Base-by-base conservation (phyloP, 2,888 invertebrate genomes). In the Leptinotarsa tumamoca region DNA sequence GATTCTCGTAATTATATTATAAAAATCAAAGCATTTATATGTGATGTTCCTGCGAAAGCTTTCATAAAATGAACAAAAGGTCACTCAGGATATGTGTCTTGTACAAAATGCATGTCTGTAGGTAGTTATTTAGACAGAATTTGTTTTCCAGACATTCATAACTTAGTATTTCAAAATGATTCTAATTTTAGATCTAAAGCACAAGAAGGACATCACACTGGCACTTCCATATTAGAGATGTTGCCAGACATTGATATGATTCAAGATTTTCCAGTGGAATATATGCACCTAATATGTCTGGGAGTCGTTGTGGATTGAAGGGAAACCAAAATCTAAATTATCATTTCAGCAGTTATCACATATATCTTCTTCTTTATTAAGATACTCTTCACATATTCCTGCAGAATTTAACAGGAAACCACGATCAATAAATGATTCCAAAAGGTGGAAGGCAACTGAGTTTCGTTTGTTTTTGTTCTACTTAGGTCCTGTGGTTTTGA, bases 31-130 rank as follows among this genome's bases (percentile, higher is more conserved):
- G 73, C 75, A 21, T 74, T 73, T 68, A 67, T 81, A 74, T 71
- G 76, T 70, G 81, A 81, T 76, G 76, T 80, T 7, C 80, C 81
- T 14, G 81, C 81, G 4, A 79, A 77, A 68, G 67, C 77, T 7
- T 72, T 56, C 63, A 68, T 80, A 54, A 61, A 78, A n/a, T 80
- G 78, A 77, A 72, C 78, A 13, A 78, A 66, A 63, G 75, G 72
- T 13, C 82, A 82, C 58, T 67, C 54, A 4, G 82, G 76, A 23
- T 82, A 80, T 69, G 15, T 68, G 21, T 79, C 80, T 52, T 83
- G 83, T 70, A 78, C 80, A 54, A 80, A 81, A 72, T 83, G 81
- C 73, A 33, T 79, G 17, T 67, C 33, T 67, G 70, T 54, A n/a
- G 74, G 71, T 13, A 33, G 54, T 13, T 75, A 49, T 17, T 68